Evolutionary conservation across 2,888 invertebrate genomes (phyloP), one percentile per base, ranked within the genome.

Genomic region (Orthonevra nobilis): DNA sequence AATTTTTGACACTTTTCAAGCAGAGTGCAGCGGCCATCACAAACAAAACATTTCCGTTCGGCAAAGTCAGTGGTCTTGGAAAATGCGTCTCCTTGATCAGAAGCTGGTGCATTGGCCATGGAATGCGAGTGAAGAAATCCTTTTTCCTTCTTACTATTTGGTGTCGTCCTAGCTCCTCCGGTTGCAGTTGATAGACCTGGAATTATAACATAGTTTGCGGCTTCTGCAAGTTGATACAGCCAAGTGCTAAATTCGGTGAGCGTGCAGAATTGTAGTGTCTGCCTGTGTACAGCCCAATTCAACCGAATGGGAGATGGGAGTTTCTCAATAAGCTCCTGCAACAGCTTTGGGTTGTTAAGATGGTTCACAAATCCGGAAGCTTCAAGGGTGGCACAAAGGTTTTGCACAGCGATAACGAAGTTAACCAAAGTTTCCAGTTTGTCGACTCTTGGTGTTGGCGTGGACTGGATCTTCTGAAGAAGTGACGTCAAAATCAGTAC

Each of bases 381-480:
- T 26, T 26, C 26, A 5, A 26, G 3, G 6, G 26, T 26, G 6
- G 26, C 26, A 26, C 26, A 26, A n/a, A 61, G 3, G 15, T 61
- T 61, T 1, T 61, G 38, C 0, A 61, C 61, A 12, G 48, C 19
- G 1, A 48, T 4, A 2, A 38, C 17, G 28, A 48, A 61, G n/a
- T n/a, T n/a, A n/a, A n/a, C n/a, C n/a, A n/a, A n/a, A n/a, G n/a
- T n/a, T n/a, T n/a, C n/a, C n/a, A n/a, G n/a, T n/a, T n/a, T n/a
- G n/a, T n/a, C n/a, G n/a, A n/a, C n/a, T n/a, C n/a, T n/a, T n/a
- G n/a, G n/a, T n/a, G n/a, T n/a, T n/a, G n/a, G n/a, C n/a, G 26
- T 6, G 4, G 26, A 3, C 6, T 26, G 26, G 26, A 26, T 26
- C 6, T 26, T 26, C 6, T 26, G 26, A 6, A 26, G 26, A 6